Base-by-base conservation (phyloP, 2,797 vertebrate species). In the Syngnathus rostellatus region DNA sequence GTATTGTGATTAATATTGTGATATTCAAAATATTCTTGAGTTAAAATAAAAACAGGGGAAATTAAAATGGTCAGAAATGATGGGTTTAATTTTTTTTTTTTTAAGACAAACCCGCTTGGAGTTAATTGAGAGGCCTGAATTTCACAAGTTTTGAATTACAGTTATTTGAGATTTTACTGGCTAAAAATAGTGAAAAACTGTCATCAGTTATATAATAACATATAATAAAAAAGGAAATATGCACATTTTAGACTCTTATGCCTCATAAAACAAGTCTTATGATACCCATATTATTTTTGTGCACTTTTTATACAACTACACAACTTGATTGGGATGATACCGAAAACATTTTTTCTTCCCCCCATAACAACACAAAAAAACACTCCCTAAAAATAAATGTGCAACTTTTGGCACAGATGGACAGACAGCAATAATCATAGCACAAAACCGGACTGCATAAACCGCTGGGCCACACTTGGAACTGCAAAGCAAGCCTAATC, bases 371-470 rank as follows among this genome's bases (percentile, higher is more conserved):
- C 37, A 54, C 43, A 64, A 16, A 72, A 72, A 54, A 53, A 25
- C 60, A 66, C 53, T 0, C 9, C 59, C 77, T 70, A 57, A 72
- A 31, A 79, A 77, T 76, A 77, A 55, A 70, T 64, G 23, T 71
- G 62, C 31, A 68, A 65, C 19, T 43, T 77, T 67, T 73, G 62
- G 67, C 73, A 75, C 6, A 40, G 39, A 6, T 19, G 19, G 41
- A 68, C 66, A 59, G 73, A 71, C 68, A 65, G 68, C 58, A 48
- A 62, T 68, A 71, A 77, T 70, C 45, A 53, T 70, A 71, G 39
- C 58, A 60, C 58, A 40, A 84, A 83, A 64, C 71, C 77, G 74
- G 77, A 73, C 58, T 14, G 64, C 7, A 12, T 67, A 78, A 83
- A 82, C 75, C 72, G 60, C 68, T 72, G 77, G 73, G 65, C 53